Base-by-base conservation (phyloP, 23 tunicate genomes). In the Styela clava region DNA sequence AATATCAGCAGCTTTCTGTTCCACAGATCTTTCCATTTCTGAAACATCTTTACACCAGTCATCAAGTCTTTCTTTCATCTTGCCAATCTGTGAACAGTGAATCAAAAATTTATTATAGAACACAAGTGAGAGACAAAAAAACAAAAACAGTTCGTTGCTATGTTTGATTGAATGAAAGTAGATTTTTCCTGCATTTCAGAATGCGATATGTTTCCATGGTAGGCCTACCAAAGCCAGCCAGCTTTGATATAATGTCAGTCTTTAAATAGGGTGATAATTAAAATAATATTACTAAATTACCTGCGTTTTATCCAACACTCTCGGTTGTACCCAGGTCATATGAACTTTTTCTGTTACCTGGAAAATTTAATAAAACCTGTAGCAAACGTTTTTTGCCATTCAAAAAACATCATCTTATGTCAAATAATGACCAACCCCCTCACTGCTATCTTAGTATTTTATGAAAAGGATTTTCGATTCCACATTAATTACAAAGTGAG, bases 251-350 rank as follows among this genome's bases (percentile, higher is more conserved):
- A n/a, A n/a, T n/a, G n/a, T n/a, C n/a, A n/a, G n/a, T n/a, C n/a
- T n/a, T n/a, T n/a, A n/a, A n/a, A n/a, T n/a, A n/a, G n/a, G n/a
- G n/a, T n/a, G n/a, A n/a, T n/a, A n/a, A n/a, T n/a, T n/a, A n/a
- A n/a, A n/a, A n/a, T n/a, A n/a, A n/a, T n/a, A n/a, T n/a, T n/a
- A n/a, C n/a, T n/a, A n/a, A n/a, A n/a, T 1, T 69, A 94, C 99
- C 96, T 95, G 99, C 68, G 83, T 80, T 67, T 81, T 84, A 68
- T 89, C 89, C 32, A 95, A 86, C 24, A 95, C 99, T 74, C 99
- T 63, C 1, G 99, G 99, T 63, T 95, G 99, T 28, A 95, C 99
- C 99, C 99, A 95, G 16, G 86, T 72, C 99, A 95, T 95, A 70
- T 90, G 89, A 23, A 95, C 88, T 73, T 95, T 83, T 76, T 86